Evolutionary conservation across 2,888 invertebrate genomes (phyloP), one percentile per base, ranked within the genome.

Genomic region (Perizoma flavofasciatum): DNA sequence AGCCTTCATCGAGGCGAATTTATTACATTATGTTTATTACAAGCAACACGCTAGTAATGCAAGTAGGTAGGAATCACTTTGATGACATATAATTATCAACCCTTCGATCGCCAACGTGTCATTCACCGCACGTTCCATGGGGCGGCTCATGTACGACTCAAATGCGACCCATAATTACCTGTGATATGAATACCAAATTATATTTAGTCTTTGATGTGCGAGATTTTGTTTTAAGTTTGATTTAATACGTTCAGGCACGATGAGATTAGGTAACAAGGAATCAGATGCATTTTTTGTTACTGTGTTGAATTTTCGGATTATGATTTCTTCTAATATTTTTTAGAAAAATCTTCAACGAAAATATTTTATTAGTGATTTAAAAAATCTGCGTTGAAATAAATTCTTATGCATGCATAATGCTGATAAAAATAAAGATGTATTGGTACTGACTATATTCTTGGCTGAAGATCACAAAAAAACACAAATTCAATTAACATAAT

Each of bases 161-260:
- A 72, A 69, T 63, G 64, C 69, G 63, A 63, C 66, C 71, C 74
- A 77, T 88, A 85, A 88, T 87, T 85, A 83, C 75, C 77, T 79
- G 76, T 83, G 87, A 79, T 78, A 75, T 69, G 88, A 83, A 88
- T 89, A 82, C 75, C 65, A 75, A 84, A 77, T 70, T 67, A 59
- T 59, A 55, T 69, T 67, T 46, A 62, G 71, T 51, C 62, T 68
- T 63, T 65, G 61, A 68, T 68, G 65, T 61, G 47, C 49, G 57
- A 57, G 22, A 52, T 5, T 44, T 53, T 49, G 53, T 10, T 22
- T 22, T 22, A 22, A 2, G 40, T 48, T 6, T 11, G 33, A 47
- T 57, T 39, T 47, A 51, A 44, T 50, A 35, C 6, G 11, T 43
- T 47, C 10, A 41, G 11, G 55, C 53, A 50, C 50, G 58, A 60